Base-by-base conservation (phyloP, 2,797 vertebrate species). In the Sciaenops ocellatus region DNA sequence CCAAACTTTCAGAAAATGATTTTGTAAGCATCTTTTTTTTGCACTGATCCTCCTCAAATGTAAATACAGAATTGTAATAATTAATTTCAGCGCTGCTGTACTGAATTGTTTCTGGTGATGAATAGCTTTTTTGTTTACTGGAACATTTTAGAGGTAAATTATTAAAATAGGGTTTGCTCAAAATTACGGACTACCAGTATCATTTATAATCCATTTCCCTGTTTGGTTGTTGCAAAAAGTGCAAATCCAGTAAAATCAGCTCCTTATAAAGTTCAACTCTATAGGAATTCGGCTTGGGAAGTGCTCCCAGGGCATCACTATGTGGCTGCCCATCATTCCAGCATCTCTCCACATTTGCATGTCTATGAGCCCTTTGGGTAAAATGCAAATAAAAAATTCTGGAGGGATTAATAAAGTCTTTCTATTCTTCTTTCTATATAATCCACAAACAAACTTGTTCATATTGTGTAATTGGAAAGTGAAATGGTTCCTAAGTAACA, bases 81-180 rank as follows among this genome's bases (percentile, higher is more conserved):
- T 80, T 48, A 60, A 74, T 46, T 51, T 16, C 41, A 71, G 16
- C 54, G 44, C 55, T 69, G 26, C 41, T 30, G 12, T 34, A 22
- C 46, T 67, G 17, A 63, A 48, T 59, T 54, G 61, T 89, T 76
- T 72, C 44, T 30, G 54, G 38, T 22, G 16, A 63, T 69, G 11
- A 61, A 76, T 6, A 16, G 57, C 24, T 66, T 74, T 67, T 72
- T 30, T 69, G 12, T 54, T 3, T 38, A 72, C 18, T 67, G 0
- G 0, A 62, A 72, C 1, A 1, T 41, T 65, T 47, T 26, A 0
- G 4, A 47, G 42, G 67, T 42, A 67, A 69, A 41, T 1, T 57
- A 69, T 22, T 79, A 55, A 42, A 63, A 69, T 28, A 34, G 38
- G 51, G 13, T 68, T 51, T 59, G 62, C 15, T 38, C 16, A 26